Evolutionary conservation across 1,140 invertebrate species (phyloP).

Genomic region (Drosophila subobscura): DNA sequence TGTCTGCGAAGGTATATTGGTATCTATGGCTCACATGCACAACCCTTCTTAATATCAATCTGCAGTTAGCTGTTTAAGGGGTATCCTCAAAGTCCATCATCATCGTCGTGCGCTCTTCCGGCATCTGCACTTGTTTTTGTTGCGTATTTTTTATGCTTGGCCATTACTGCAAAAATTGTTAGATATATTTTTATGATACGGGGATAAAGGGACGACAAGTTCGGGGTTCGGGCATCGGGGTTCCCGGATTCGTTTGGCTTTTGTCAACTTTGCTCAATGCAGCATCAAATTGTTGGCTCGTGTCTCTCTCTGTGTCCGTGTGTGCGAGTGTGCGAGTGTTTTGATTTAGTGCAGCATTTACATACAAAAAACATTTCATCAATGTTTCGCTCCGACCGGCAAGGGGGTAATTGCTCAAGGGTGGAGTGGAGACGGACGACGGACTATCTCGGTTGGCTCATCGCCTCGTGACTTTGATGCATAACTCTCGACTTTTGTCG

Average conservation of each 20-base stretch:
- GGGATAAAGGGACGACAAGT: slow-evolving; percentile 18
- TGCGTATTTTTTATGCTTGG: slow-evolving; percentile 72
- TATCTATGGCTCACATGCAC: neutral
- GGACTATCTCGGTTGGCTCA: slow-evolving; percentile 58
- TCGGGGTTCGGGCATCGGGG: slow-evolving; percentile 22
- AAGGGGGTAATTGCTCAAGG: slow-evolving; percentile 55
- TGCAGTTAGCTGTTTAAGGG: neutral
- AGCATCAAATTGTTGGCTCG: slow-evolving; percentile 74
- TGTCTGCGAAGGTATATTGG: slow-evolving; percentile 18
- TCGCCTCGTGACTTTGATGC: slow-evolving; percentile 74
- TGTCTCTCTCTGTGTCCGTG: slow-evolving; percentile 27
- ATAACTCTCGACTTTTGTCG: slow-evolving; percentile 77
- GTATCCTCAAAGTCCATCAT: neutral
- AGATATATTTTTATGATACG: slow-evolving; percentile 65
- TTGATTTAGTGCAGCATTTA: slow-evolving; percentile 80
- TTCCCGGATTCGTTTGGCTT: slow-evolving; percentile 46
- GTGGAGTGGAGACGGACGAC: slow-evolving; percentile 8
- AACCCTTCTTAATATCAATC: neutral
- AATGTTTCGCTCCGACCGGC: slow-evolving; percentile 51
- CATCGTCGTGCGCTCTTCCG: neutral
- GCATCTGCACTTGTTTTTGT: slow-evolving; percentile 52
- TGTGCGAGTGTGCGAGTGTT: slow-evolving; percentile 41
- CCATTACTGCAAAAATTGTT: slow-evolving; percentile 77
- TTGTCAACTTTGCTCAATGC: slow-evolving; percentile 71
- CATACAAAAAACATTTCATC: slow-evolving; percentile 68